Base-by-base conservation (phyloP, 1,140 invertebrate genomes). In the Daktulosphaira vitifoliae region DNA sequence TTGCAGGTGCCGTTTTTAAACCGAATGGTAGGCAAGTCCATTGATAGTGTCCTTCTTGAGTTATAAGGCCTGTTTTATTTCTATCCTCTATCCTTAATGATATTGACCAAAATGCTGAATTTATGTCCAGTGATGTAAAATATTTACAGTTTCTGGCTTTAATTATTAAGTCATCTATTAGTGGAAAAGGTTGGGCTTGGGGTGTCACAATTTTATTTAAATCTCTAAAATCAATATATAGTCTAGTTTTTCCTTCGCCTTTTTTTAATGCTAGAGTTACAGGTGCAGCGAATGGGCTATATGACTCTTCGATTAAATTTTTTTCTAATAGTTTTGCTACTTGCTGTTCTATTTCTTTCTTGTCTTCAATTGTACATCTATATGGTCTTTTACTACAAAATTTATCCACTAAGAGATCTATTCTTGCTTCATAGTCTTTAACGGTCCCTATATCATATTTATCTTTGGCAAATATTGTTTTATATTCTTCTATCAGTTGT, bases 51-150 rank as follows among this genome's bases (percentile, higher is more conserved):
- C n/a, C n/a, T n/a, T n/a, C n/a, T n/a, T n/a, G n/a, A n/a, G n/a
- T n/a, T n/a, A 76, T 69, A 69, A 77, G 74, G 16, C 53, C 73
- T 38, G 74, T 75, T 68, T 76, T 75, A 23, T 71, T 11, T 68
- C 73, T 72, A 66, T 76, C 72, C 69, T 71, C 51, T 52, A 71
- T 67, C 54, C 68, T 49, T 23, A 74, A 23, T 8, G 73, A 72
- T 42, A 75, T 74, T 39, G 74, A 74, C 74, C 73, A 76, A 65
- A 75, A 76, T 11, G 75, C 74, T 15, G 72, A 74, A 69, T 74
- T 75, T 37, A 75, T 72, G 49, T 75, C 74, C 3, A 76, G 50
- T 23, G 68, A 71, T 46, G 73, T 65, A 51, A 74, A 76, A 66
- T 67, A 75, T 65, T 70, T 72, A 49, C 71, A 75, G 56, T 72